Percentiles rank a stretch among this genome's conserved stretches.
phyloP scores from a whole-genome alignment of 2,888 invertebrate species.

The Willowsia nigromaculata region DNA sequence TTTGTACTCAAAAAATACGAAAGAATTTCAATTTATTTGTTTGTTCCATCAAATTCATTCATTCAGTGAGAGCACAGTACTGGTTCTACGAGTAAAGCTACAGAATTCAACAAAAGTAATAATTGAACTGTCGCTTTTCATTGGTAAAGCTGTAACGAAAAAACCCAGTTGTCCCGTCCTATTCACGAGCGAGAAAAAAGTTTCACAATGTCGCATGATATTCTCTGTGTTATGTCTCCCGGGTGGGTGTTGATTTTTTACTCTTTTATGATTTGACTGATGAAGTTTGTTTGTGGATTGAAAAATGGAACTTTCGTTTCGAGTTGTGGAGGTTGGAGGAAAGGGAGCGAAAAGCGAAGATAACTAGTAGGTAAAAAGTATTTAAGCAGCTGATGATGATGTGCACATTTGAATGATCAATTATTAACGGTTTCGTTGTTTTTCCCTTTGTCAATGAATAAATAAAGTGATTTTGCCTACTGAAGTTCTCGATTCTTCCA shows the following conservation, averaged over 20 bases:
- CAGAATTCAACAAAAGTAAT: background rate
- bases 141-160: background rate
- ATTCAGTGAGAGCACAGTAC: background rate
- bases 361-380: background rate
- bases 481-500: background rate
- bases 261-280: too few relatives aligned
- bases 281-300: background rate
- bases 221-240: background rate
- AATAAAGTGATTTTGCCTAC: slow-evolving; percentile 11
- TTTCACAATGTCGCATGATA: background rate
- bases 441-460: background rate
- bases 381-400: background rate
- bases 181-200: too few relatives aligned
- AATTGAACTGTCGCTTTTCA: background rate
- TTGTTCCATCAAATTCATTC: background rate
- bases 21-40: background rate
- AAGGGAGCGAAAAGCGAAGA: slow-evolving; percentile 51
- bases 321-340: background rate
- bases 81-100: background rate
- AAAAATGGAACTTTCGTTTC: background rate
- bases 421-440: background rate
- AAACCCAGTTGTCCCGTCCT: background rate
- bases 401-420: slow-evolving; percentile 19
- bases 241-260: too few relatives aligned
- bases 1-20: background rate